Conservation (phyloP, 1,140 invertebrate species). For the Brachionus koreanus region DNA sequence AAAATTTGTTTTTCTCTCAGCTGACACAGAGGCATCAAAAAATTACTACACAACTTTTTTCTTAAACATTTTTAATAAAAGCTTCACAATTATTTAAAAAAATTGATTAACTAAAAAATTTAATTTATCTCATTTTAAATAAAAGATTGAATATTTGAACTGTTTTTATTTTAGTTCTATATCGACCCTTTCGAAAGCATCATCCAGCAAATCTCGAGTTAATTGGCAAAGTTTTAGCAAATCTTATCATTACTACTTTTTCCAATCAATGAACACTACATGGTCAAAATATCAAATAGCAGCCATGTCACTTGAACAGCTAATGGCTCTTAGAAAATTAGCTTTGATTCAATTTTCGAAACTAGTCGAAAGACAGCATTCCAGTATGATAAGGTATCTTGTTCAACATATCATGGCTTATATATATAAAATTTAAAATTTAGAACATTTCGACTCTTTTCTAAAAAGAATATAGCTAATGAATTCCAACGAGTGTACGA, state of each 20-base stretch:
- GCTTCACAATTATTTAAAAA: not conserved
- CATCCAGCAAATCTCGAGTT: conserved; percentile 28
- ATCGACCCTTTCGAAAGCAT: conserved; percentile 33
- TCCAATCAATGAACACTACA: conserved; percentile 28
- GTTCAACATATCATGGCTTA: not conserved
- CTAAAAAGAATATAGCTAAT: conserved; percentile 18
- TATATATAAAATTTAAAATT: not conserved
- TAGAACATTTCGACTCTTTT: conserved; percentile 33
- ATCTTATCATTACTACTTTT: conserved; percentile 40
- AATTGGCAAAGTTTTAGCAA: conserved; percentile 40
- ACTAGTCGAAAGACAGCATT: conserved; percentile 36
- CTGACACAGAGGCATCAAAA: no score
- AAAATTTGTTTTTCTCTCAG: no score
- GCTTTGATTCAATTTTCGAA: conserved; percentile 13
- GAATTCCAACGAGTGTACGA: conserved; percentile 21
- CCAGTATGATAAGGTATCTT: conserved; percentile 18
- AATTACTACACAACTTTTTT: no score
- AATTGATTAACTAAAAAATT: no score
- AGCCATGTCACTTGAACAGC: conserved; percentile 26
- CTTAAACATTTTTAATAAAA: no score
- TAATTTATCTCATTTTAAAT: no score
- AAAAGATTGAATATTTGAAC: no score
- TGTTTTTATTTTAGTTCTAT: not conserved
- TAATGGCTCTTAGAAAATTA: conserved; percentile 11
- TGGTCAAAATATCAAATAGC: conserved; percentile 40